Evolutionary conservation across 2,797 vertebrate genomes (phyloP), one percentile per base, ranked within the genome.

Genomic region (Sitta carolinensis): DNA sequence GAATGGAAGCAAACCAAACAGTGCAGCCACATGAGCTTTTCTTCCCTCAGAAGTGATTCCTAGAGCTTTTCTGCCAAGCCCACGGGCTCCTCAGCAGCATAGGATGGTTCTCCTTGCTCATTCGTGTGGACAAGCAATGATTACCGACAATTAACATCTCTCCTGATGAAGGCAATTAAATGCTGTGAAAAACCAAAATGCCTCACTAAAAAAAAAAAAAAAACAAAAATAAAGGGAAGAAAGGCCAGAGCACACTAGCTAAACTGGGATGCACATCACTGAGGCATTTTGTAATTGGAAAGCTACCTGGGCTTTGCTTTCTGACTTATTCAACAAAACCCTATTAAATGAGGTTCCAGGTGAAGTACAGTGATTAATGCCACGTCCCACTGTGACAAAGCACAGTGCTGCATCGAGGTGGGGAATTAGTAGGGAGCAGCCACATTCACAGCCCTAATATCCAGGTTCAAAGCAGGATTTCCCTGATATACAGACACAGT

Each of bases 111-210:
- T 91, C 47, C 79, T 76, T 87, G 89, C 64, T 93, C 72, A 89
- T 91, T 96, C 84, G 73, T 81, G 55, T 67, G 83, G 80, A 86
- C 82, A 89, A 73, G 68, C 59, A 78, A 64, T 4, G 16, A 92
- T 89, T 90, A 90, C 84, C 67, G 51, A 91, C 88, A 96, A 94
- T 91, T 84, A 95, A 16, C 80, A 87, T 94, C 59, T 91, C 87
- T 95, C 82, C 69, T 90, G 89, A 95, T 52, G 66, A 94, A 93
- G 77, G 91, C 59, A 93, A 96, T 96, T 95, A 96, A 95, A 29
- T 91, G 52, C 77, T 93, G 70, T 69, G 72, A 79, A 95, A 93
- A 93, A 59, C 12, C 17, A 25, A 77, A 94, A 91, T 88, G 82
- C 57, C n/a, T 62, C 32, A 32, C 32, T 72, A 12, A 42, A 36